Evolutionary conservation across 2,888 invertebrate genomes (phyloP), one percentile per base, ranked within the genome.

Genomic region (Thyatira batis): DNA sequence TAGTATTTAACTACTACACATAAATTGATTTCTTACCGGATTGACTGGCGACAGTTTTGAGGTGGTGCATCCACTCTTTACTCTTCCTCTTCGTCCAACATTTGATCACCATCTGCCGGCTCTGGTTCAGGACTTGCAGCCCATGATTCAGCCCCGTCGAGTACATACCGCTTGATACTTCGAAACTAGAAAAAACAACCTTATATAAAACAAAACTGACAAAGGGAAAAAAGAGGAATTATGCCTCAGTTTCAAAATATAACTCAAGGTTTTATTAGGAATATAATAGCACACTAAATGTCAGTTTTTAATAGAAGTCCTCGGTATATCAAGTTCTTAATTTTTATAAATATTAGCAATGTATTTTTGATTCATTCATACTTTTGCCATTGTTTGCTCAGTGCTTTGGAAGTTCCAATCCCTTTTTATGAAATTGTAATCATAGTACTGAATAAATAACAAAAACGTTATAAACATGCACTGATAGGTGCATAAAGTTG

Each of bases 131-230:
- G 57, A 99, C 95, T 76, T 97, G 96, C 20, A 99, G 92, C 0
- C 98, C 98, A 73, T 96, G 96, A 63, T 96, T 95, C 74, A 98
- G 90, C 0, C 98, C 98, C n/a, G 97, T 96, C n/a, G 96, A 95
- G 76, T 96, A 96, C 89, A 97, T 94, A 21, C 98, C 98, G 61
- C 95, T 95, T 45, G 97, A 96, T 10, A 98, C 97, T 84, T 97
- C 96, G 80, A 99, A 98, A 45, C 92, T 92, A 52, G 11, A 55
- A 49, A 57, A 53, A 45, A 13, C 1, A 39, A 1, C 8, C 4
- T 13, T 39, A 39, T 17, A 5, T 33, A 3, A 4, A 33, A 33
- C 33, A 30, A 30, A n/a, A 30, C 2, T n/a, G n/a, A n/a, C n/a
- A n/a, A n/a, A n/a, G n/a, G n/a, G n/a, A n/a, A n/a, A n/a, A n/a